A percentile compares a stretch with the other conserved stretches of the same genome.
Conservation (phyloP, 2,888 invertebrate genomes). For the Platynereis dumerilii region DNA sequence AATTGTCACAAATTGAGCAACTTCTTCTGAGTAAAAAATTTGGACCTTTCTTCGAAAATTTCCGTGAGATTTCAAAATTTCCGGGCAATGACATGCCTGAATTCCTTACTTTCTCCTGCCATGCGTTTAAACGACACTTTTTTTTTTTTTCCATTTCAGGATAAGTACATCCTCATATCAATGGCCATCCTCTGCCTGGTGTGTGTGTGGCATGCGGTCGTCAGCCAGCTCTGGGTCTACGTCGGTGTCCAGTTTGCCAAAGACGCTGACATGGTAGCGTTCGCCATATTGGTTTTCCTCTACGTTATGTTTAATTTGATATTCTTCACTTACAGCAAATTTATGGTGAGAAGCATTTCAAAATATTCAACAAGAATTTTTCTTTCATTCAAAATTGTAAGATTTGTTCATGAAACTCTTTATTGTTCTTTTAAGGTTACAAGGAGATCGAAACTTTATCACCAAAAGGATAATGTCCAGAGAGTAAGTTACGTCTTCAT, state of each 20-base stretch:
- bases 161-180: constrained; percentile 40
- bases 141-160: constrained; percentile 26
- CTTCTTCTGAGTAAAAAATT: too few species aligned
- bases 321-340: constrained; percentile 23
- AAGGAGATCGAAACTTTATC: too few species aligned
- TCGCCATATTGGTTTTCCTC: constrained; percentile 14
- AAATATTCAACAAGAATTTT: neutral
- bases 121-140: too few species aligned
- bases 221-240: constrained; percentile 1
- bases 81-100: too few species aligned
- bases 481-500: too few species aligned
- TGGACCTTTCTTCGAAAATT: too few species aligned
- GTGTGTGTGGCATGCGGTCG: constrained; percentile 40
- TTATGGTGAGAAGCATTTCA: constrained; percentile 12
- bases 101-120: too few species aligned
- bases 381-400: neutral
- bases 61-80: too few species aligned
- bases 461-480: too few species aligned
- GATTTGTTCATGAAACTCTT: neutral
- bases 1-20: too few species aligned
- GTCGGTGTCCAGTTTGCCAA: constrained; percentile 12
- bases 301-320: constrained; percentile 18
- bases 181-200: constrained; percentile 39
- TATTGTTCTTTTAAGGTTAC: neutral
- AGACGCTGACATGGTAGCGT: constrained; percentile 16